Conservation (phyloP, 2,888 invertebrate species). For the Brachypalpus laphriformis region DNA sequence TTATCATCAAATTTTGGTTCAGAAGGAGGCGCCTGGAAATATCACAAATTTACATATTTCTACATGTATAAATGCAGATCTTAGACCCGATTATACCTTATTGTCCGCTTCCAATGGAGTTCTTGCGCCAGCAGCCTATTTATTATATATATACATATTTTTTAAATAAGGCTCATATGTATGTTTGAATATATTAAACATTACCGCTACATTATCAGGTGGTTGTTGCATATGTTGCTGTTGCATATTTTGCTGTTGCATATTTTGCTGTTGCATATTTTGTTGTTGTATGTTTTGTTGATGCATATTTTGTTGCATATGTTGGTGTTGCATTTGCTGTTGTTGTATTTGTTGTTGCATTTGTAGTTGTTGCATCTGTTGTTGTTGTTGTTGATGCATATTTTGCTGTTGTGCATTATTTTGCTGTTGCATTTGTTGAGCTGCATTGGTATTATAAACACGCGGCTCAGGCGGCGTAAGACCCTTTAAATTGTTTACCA, state of each 20-base stretch:
- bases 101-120: background rate
- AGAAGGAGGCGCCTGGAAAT: slow-evolving; percentile 22
- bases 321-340: slow-evolving; percentile 20
- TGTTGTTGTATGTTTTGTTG: slow-evolving; percentile 31
- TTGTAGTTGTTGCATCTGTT: background rate
- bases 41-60: background rate
- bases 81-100: slow-evolving; percentile 22
- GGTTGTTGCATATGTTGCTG: slow-evolving; percentile 62
- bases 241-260: background rate
- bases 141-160: no score
- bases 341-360: background rate
- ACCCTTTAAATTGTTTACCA: slow-evolving; percentile 9
- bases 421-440: slow-evolving; percentile 63
- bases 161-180: background rate
- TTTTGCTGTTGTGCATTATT: background rate
- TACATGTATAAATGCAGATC: background rate
- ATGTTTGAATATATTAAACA: background rate
- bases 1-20: slow-evolving; percentile 36
- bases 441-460: background rate
- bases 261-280: background rate
- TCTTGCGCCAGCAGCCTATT: slow-evolving; percentile 12
- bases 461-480: background rate
- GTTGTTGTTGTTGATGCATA: slow-evolving; percentile 65
- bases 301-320: slow-evolving; percentile 9
- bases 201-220: slow-evolving; percentile 32